Percentiles rank a stretch among this genome's conserved stretches.
Evolutionary conservation across 2,888 invertebrate genomes (phyloP).

Genomic region (Balanococcus diminutus): DNA sequence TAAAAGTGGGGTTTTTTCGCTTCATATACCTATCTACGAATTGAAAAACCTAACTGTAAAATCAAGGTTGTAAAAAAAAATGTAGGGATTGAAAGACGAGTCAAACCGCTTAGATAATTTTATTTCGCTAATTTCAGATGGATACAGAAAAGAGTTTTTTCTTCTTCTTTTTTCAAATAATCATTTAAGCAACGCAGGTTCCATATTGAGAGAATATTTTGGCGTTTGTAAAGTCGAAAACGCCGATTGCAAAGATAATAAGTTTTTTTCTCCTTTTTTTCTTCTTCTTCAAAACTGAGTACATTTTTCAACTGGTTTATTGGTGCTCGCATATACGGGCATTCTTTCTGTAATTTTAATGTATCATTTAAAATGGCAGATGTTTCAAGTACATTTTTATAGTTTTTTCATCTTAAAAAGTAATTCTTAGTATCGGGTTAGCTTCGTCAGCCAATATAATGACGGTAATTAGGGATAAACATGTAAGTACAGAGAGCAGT

Average conservation of each 20-base stretch:
- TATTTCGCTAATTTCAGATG: not conserved
- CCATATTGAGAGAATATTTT: not conserved
- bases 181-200: not conserved
- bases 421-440: constrained; percentile 32
- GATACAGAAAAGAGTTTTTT: not conserved
- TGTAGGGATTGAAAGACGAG: not conserved
- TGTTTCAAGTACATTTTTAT: constrained; percentile 34
- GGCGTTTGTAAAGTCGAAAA: not conserved
- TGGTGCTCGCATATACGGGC: constrained; percentile 26
- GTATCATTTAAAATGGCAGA: constrained; percentile 30
- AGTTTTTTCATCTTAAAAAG: constrained; percentile 31
- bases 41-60: not conserved
- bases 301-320: not conserved
- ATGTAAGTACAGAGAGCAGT: constrained; percentile 36
- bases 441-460: constrained; percentile 37
- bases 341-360: constrained; percentile 26
- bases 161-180: not conserved
- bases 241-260: not conserved
- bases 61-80: not conserved
- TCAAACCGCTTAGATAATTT: not conserved
- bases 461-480: constrained; percentile 37
- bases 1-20: not conserved
- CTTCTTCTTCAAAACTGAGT: too few relatives aligned
- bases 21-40: too few relatives aligned
- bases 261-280: too few relatives aligned